Conservation (phyloP, 2,113 vertebrate species). For the Diadophis punctatus region DNA sequence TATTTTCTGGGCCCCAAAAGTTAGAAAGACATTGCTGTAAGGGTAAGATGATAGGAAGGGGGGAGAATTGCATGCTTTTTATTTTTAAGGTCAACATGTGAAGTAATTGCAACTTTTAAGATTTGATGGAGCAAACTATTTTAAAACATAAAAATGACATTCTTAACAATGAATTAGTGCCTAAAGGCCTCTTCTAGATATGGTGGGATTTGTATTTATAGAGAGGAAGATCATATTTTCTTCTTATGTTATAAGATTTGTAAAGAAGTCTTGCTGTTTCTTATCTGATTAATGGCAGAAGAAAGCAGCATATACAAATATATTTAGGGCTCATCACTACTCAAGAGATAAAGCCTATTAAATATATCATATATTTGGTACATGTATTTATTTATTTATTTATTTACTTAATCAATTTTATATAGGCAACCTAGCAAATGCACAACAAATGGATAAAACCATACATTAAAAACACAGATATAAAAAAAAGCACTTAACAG, state of each 20-base stretch:
- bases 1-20: background rate
- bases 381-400: background rate
- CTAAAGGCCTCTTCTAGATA: background rate
- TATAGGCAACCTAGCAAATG: background rate
- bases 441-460: background rate
- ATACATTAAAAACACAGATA: background rate
- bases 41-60: background rate
- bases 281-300: background rate
- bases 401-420: background rate
- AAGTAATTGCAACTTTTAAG: background rate
- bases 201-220: background rate
- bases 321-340: background rate
- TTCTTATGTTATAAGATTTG: background rate
- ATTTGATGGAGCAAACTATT: background rate
- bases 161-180: background rate
- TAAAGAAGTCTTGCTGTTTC: background rate
- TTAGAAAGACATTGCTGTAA: background rate
- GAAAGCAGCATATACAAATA: background rate
- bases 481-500: background rate
- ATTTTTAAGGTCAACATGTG: background rate
- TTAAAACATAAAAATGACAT: background rate
- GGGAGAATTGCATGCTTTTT: background rate
- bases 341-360: background rate
- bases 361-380: background rate
- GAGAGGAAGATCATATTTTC: background rate